These are phyloP conservation scores for Ramazzottius varieornatus DNA, from an alignment of 2,888 invertebrate species.

Conservation along the genomic window DNA sequence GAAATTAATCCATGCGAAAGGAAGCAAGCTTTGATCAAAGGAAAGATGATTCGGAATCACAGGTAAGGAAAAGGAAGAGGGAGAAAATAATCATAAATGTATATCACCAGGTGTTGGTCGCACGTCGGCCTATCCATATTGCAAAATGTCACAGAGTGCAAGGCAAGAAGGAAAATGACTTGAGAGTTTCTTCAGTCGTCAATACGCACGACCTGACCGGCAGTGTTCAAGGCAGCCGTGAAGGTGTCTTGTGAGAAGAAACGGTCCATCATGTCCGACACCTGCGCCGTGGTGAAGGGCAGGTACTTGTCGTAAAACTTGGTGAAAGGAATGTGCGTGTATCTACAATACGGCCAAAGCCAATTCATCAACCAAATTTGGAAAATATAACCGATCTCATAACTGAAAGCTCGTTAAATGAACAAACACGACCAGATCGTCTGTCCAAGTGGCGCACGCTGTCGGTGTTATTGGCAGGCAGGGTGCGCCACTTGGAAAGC, in stretches of 20 bases:
- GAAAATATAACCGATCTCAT: no score
- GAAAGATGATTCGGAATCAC: background rate
- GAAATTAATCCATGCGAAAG: no score
- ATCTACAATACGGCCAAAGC: background rate
- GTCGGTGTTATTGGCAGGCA: no score
- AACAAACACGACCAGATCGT: no score
- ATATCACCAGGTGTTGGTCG: background rate
- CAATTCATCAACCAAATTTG: no score
- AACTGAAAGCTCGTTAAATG: no score
- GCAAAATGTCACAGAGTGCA: background rate
- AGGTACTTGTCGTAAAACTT: background rate
- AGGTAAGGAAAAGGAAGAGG: background rate
- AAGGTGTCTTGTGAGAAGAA: background rate
- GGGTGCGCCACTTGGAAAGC: no score
- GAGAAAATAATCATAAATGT: background rate
- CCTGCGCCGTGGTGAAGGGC: background rate
- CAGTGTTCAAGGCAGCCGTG: background rate
- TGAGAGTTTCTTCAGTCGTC: background rate
- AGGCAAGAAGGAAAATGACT: background rate
- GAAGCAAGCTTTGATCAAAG: no score
- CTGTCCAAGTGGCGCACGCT: no score
- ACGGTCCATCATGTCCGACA: background rate
- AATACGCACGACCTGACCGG: background rate
- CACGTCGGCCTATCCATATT: background rate
- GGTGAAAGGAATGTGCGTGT: background rate